Evolutionary conservation across 2,888 invertebrate genomes (phyloP), one percentile per base, ranked within the genome.

Genomic region (Sesia apiformis): DNA sequence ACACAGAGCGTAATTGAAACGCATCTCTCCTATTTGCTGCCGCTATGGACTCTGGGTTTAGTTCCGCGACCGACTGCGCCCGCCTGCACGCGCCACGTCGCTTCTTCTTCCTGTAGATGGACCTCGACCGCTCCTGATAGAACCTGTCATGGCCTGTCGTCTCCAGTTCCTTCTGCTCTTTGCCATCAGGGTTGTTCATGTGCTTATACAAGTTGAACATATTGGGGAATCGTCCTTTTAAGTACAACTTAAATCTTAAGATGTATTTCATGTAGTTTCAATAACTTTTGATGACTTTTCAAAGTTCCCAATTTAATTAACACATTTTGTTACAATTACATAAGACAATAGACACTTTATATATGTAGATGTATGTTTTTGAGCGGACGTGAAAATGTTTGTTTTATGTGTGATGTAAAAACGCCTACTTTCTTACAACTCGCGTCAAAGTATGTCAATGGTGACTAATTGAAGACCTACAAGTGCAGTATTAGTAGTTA

Each of bases 111-210:
- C 84, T 80, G 40, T 86, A 90, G 55, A 84, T 90, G 0, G 87
- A 80, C 58, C 90, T 73, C 0, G 92, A 90, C 0, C 94, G 70
- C 56, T 93, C 93, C 70, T 94, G 94, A 67, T 94, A 95, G 74
- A 95, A 96, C 64, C 95, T 90, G 69, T 96, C 96, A 67, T 96
- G 96, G 0, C 95, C 96, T 4, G 95, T 96, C 3, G 94, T 93
- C 67, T 93, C 92, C 0, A 90, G 77, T 62, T 84, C 90, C 59
- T 81, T 91, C 61, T 74, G 84, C 39, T 89, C 91, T 64, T 85
- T 92, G 66, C 74, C 84, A 4, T 85, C 89, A 8, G 91, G 90
- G 39, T 90, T 91, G 66, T 93, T 91, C 80, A 94, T 92, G 60
- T 91, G 93, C 67, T 94, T 93, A 67, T 95, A 94, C 58, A 95